Percentiles rank a stretch among this genome's conserved stretches.
These are phyloP conservation scores for Lacerta agilis DNA, from an alignment of 2,797 vertebrate species.

Conservation along the genomic window DNA sequence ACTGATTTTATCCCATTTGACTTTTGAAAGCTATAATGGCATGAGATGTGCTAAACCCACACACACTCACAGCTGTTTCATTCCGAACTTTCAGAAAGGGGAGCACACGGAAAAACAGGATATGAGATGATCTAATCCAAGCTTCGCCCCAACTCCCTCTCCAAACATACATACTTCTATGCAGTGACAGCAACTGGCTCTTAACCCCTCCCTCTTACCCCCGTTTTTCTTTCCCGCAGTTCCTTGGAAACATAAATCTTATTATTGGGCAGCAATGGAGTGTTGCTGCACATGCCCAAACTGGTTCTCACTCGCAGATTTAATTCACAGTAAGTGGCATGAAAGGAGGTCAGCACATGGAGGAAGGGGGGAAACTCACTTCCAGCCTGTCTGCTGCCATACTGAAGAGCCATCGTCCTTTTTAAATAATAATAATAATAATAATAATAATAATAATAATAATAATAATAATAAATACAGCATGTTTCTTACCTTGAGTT, in stretches of 20 bases:
- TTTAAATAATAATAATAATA: too few relatives aligned
- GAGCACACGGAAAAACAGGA: constrained; percentile 62
- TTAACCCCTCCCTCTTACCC: constrained; percentile 32
- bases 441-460: constrained; percentile 55
- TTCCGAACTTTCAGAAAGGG: constrained; percentile 72
- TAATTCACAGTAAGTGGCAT: constrained; percentile 85
- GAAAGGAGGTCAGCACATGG: constrained; percentile 83
- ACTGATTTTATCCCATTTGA: constrained; percentile 67
- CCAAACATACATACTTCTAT: constrained; percentile 68
- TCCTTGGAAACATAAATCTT: constrained; percentile 87
- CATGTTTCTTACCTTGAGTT: constrained; percentile 61
- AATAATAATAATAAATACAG: constrained; percentile 23
- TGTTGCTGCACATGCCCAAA: constrained; percentile 82
- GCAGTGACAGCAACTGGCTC: constrained; percentile 75
- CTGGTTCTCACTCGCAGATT: constrained; percentile 83
- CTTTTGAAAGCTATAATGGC: constrained; percentile 56
- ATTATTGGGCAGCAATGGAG: constrained; percentile 80
- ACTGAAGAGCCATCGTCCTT: constrained; percentile 71
- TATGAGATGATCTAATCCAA: constrained; percentile 72
- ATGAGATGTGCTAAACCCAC: constrained; percentile 68
- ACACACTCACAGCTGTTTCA: constrained; percentile 66
- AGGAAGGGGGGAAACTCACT: constrained; percentile 71
- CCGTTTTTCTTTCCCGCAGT: constrained; percentile 80
- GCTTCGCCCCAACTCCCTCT: constrained; percentile 63
- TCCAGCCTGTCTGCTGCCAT: constrained; percentile 73